Conservation (phyloP, 1,140 invertebrate genomes). For the Leucophenga varia region DNA sequence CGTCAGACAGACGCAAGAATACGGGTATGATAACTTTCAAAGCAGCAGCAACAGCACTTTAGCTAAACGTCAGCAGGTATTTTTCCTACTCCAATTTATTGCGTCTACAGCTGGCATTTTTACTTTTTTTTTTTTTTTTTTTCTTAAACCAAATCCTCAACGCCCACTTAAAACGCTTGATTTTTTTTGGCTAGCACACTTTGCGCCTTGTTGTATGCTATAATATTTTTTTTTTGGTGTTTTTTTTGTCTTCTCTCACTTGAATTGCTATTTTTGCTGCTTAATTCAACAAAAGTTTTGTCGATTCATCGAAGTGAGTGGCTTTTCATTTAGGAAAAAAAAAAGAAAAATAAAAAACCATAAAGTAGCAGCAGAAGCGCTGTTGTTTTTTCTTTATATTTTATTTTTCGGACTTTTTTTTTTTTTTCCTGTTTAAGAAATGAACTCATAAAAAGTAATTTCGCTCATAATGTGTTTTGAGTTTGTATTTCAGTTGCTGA, state of each 20-base stretch:
- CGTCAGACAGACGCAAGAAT: slow-evolving; percentile 1
- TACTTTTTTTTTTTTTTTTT: too few species aligned
- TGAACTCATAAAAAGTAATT: slow-evolving; percentile 54
- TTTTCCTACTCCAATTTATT: too few species aligned
- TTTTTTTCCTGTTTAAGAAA: slow-evolving; percentile 30
- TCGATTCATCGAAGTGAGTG: slow-evolving; percentile 53
- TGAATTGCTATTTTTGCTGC: slow-evolving; percentile 10
- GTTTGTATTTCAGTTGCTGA: slow-evolving; percentile 8
- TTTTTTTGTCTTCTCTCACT: slow-evolving; percentile 13
- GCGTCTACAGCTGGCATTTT: too few species aligned
- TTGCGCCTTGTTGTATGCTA: slow-evolving; percentile 10
- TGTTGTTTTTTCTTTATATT: slow-evolving; percentile 19
- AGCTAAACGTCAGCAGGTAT: slow-evolving; percentile 50
- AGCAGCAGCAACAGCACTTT: slow-evolving; percentile 27
- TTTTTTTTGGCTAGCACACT: slow-evolving; percentile 1
- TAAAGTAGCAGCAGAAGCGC: too few species aligned
- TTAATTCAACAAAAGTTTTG: slow-evolving; percentile 19
- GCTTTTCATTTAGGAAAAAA: slow-evolving; percentile 46
- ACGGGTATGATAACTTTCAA: too few species aligned
- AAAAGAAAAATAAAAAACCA: slow-evolving; percentile 28
- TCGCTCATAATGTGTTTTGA: slow-evolving; percentile 46
- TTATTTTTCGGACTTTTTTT: neutral
- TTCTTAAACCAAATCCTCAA: too few species aligned
- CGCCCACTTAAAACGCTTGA: too few species aligned
- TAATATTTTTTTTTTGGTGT: slow-evolving; percentile 26